Percentiles rank a stretch among this genome's conserved stretches.
Conservation (phyloP, 2,797 vertebrate genomes). For the Diplodus puntazzo region DNA sequence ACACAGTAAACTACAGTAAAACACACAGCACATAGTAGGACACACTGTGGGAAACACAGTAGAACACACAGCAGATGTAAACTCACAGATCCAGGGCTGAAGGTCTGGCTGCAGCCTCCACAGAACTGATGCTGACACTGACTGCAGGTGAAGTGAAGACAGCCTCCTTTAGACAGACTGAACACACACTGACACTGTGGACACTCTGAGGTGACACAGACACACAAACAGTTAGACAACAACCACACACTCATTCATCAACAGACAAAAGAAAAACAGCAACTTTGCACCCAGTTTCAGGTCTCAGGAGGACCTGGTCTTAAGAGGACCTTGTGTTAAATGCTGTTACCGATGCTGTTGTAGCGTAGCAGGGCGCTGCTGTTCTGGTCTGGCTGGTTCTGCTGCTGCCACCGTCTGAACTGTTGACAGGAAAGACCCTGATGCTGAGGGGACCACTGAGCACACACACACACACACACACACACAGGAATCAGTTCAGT, state of each 20-base stretch:
- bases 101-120: slow-evolving; percentile 82
- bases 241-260: too few relatives aligned
- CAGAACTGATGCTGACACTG: slow-evolving; percentile 87
- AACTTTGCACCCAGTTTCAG: not conserved
- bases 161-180: slow-evolving; percentile 85
- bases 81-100: slow-evolving; percentile 78
- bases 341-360: slow-evolving; percentile 80
- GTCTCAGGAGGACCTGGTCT: not conserved
- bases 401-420: slow-evolving; percentile 79
- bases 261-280: not conserved
- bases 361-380: slow-evolving; percentile 51
- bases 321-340: not conserved
- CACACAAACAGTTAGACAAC: not conserved
- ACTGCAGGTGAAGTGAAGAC: slow-evolving; percentile 87
- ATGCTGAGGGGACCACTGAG: slow-evolving; percentile 77
- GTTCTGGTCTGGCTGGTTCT: slow-evolving; percentile 73
- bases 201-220: slow-evolving; percentile 71
- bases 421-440: slow-evolving; percentile 81
- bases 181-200: slow-evolving; percentile 83
- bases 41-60: not conserved
- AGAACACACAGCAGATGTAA: too few relatives aligned
- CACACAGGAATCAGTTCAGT: too few relatives aligned
- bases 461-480: slow-evolving; percentile 13
- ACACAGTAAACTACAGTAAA: not conserved
- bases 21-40: not conserved